Evolutionary conservation across 2,797 vertebrate genomes (phyloP).

Genomic region (Hippocampus kuda): DNA sequence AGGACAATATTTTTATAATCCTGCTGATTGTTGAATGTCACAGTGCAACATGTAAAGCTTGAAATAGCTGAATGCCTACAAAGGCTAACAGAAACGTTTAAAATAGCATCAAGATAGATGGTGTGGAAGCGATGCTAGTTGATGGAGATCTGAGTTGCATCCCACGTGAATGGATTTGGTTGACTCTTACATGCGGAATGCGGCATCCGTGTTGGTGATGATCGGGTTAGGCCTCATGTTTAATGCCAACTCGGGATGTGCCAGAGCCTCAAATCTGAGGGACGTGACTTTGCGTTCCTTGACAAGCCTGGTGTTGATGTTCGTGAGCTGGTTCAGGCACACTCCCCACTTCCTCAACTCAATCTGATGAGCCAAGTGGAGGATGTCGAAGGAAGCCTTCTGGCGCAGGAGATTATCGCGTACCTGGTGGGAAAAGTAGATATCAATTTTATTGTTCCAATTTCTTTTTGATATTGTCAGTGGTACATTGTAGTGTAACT

Average conservation of each 20-base stretch:
- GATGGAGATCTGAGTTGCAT: too few relatives aligned
- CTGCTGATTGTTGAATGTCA: too few relatives aligned
- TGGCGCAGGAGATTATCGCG: constrained; percentile 77
- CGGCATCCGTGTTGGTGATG: constrained; percentile 70
- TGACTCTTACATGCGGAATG: constrained; percentile 70
- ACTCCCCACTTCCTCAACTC: constrained; percentile 70
- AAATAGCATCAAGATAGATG: too few relatives aligned
- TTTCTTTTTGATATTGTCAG: neutral
- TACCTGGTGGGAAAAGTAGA: constrained; percentile 45
- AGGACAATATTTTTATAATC: too few relatives aligned
- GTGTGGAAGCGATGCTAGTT: too few relatives aligned
- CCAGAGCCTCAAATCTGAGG: constrained; percentile 58
- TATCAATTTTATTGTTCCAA: neutral
- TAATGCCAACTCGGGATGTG: constrained; percentile 59
- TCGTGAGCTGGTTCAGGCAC: constrained; percentile 60
- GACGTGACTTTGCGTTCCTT: constrained; percentile 43
- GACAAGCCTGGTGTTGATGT: constrained; percentile 61
- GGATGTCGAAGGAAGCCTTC: constrained; percentile 81
- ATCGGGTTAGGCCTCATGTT: constrained; percentile 54
- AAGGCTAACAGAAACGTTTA: neutral
- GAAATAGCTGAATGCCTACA: neutral
- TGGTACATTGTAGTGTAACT: too few relatives aligned
- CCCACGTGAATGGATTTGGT: neutral
- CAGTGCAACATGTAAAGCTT: too few relatives aligned
- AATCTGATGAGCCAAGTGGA: constrained; percentile 74